These are phyloP conservation scores for Onthophagus taurus DNA, from an alignment of 1,140 invertebrate species.

Conservation along the genomic window DNA sequence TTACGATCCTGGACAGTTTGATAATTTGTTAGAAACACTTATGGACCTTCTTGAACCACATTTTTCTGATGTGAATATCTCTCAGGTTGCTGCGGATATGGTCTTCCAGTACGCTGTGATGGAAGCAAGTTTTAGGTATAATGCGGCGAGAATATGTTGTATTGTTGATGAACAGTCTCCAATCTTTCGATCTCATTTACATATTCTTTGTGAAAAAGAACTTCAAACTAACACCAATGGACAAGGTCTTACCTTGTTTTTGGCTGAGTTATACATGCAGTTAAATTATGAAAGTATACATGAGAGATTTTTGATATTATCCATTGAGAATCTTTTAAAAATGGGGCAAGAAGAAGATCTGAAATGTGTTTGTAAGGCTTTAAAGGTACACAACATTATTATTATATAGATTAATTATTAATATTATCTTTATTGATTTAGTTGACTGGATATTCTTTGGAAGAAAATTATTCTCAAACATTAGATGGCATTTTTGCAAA, in stretches of 20 bases:
- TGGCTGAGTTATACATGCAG: constrained; percentile 34
- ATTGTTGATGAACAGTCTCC: constrained; percentile 27
- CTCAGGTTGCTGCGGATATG: constrained; percentile 22
- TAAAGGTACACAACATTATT: constrained; percentile 40
- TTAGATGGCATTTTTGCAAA: constrained; percentile 28
- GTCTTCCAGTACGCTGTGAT: constrained; percentile 28
- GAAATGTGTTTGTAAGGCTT: constrained; percentile 45
- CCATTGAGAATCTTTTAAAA: constrained; percentile 24
- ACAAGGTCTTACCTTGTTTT: constrained; percentile 29
- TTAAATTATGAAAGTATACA: constrained; percentile 27
- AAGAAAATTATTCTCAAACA: constrained; percentile 25
- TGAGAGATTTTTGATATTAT: constrained; percentile 26
- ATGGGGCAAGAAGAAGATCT: constrained; percentile 37
- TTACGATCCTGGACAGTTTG: constrained; percentile 35
- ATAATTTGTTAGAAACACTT: constrained; percentile 30
- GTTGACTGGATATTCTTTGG: constrained; percentile 32
- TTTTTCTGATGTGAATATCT: constrained; percentile 22
- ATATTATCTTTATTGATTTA: constrained; percentile 17
- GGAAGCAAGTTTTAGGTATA: constrained; percentile 31
- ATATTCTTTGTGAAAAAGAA: constrained; percentile 28
- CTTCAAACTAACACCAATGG: constrained; percentile 23
- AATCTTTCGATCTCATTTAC: constrained; percentile 27
- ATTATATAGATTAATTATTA: constrained; percentile 3
- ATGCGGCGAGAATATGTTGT: constrained; percentile 30
- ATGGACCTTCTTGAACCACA: constrained; percentile 30